A percentile compares a stretch with the other conserved stretches of the same genome.
Conservation (phyloP, 2,888 invertebrate species). For the Malachius bipustulatus region DNA sequence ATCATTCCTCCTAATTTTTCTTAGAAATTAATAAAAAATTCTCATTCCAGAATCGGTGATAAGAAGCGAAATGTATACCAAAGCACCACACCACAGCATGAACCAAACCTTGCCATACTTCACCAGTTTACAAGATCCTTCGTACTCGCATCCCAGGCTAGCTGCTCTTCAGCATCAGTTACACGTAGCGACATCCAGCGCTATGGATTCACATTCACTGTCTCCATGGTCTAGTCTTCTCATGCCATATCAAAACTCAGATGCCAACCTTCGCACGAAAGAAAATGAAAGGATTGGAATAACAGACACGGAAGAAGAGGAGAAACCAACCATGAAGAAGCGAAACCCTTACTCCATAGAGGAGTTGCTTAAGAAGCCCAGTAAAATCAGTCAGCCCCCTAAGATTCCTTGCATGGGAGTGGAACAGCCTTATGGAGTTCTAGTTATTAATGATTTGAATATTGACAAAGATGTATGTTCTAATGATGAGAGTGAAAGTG, state of each 20-base stretch:
- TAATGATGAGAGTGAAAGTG: constrained; percentile 20
- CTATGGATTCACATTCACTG: constrained; percentile 35
- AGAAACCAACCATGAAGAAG: constrained; percentile 40
- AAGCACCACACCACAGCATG: constrained; percentile 21
- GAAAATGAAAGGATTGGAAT: background rate
- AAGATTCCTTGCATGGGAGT: constrained; percentile 18
- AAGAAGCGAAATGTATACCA: constrained; percentile 29
- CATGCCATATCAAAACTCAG: constrained; percentile 40
- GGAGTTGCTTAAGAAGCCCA: constrained; percentile 71
- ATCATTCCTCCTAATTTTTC: too few species aligned
- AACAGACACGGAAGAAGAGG: constrained; percentile 14
- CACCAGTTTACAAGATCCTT: constrained; percentile 26
- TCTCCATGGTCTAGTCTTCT: constrained; percentile 45
- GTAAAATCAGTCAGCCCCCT: constrained; percentile 41
- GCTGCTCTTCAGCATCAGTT: constrained; percentile 42
- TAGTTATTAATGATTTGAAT: constrained; percentile 19
- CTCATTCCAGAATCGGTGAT: constrained; percentile 28
- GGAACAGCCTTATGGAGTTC: constrained; percentile 28
- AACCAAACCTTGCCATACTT: constrained; percentile 25
- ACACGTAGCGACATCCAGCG: constrained; percentile 34
- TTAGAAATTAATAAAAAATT: too few species aligned
- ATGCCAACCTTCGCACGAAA: constrained; percentile 27
- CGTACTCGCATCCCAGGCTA: constrained; percentile 38
- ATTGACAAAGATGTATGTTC: constrained; percentile 4
- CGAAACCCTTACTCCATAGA: constrained; percentile 82